Base-by-base conservation (phyloP, 2,797 vertebrate genomes). In the Denticeps clupeoides region DNA sequence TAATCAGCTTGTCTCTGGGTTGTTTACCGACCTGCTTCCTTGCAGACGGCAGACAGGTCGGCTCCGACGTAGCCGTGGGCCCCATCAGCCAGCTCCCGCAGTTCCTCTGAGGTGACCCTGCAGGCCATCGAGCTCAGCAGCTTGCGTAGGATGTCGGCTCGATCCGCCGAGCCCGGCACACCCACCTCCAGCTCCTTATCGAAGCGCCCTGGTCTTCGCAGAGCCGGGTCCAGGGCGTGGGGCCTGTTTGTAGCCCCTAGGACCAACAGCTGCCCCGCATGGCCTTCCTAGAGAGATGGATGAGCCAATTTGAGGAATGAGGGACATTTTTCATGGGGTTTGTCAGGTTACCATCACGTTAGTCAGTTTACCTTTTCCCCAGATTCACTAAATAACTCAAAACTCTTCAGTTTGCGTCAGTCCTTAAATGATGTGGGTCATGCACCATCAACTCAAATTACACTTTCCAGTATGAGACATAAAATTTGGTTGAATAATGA, bases 131-230 rank as follows among this genome's bases (percentile, higher is more conserved):
- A 64, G 7, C 15, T 70, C 49, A 98, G 86, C 49, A 86, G 80
- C 67, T 88, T 93, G 45, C 65, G 77, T 7, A 99, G 67, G 53
- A 99, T 94, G 49, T 97, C 93, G 3, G 82, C 77, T 1, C 92
- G 83, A 47, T 87, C 89, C 0, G 49, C 68, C 2, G 87, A 86
- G 6, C 76, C 72, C 0, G 94, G 95, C 46, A 95, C 83, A 0
- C 91, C 92, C 38, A 97, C 90, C 74, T 99, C 94, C 61, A 99
- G 79, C 74, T 99, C 95, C 60, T 88, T 93, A 67, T 99, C 93
- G 6, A 99, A 99, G 18, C 93, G 84, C 0, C 95, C 95, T 0
- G 95, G 94, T 19, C 95, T 82, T 38, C 95, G 86, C 41, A 99
- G 74, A 0, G 95, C 94, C 1, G 87, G 77, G 58, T 99, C 95